phyloP scores from a whole-genome alignment of 1,140 invertebrate species.

The Berghia stephanieae region DNA sequence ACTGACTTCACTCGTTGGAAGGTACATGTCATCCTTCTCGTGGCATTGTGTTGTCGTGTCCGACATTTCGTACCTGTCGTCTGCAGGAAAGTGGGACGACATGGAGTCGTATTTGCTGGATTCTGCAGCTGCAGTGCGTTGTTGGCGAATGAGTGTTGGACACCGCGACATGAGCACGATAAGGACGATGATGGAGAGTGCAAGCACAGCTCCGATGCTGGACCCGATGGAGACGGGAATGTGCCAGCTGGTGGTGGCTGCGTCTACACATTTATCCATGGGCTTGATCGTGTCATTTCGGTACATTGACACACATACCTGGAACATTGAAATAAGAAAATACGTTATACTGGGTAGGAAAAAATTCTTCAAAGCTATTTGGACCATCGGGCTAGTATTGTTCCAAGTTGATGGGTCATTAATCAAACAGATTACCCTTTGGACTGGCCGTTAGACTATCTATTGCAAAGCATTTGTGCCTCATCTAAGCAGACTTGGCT shows the following conservation, averaged over 20 bases:
- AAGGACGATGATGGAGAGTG: slow-evolving; percentile 58
- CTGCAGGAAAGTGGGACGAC: slow-evolving; percentile 54
- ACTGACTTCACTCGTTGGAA: slow-evolving; percentile 43
- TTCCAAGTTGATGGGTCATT: too few relatives aligned
- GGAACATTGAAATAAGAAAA: background rate
- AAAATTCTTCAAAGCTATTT: too few relatives aligned
- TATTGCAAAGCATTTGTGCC: too few relatives aligned
- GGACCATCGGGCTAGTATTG: too few relatives aligned
- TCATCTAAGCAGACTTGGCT: too few relatives aligned
- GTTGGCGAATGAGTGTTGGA: slow-evolving; percentile 41
- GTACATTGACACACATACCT: slow-evolving; percentile 57
- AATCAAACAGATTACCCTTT: too few relatives aligned
- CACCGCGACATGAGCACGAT: slow-evolving; percentile 58
- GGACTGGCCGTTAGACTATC: too few relatives aligned
- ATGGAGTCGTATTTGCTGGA: slow-evolving; percentile 57
- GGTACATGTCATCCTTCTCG: slow-evolving; percentile 43
- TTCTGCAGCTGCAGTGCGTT: slow-evolving; percentile 42
- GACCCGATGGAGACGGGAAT: slow-evolving; percentile 63
- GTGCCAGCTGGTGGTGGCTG: slow-evolving; percentile 59
- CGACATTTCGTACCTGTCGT: slow-evolving; percentile 53
- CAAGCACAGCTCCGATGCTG: slow-evolving; percentile 59
- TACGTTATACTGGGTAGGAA: too few relatives aligned
- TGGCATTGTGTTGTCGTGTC: slow-evolving; percentile 52
- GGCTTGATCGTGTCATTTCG: slow-evolving; percentile 45
- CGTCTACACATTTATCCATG: slow-evolving; percentile 52